Percentiles rank a stretch among this genome's conserved stretches.
These are phyloP conservation scores for Girardinichthys multiradiatus DNA, from an alignment of 2,113 vertebrate species.

Conservation along the genomic window DNA sequence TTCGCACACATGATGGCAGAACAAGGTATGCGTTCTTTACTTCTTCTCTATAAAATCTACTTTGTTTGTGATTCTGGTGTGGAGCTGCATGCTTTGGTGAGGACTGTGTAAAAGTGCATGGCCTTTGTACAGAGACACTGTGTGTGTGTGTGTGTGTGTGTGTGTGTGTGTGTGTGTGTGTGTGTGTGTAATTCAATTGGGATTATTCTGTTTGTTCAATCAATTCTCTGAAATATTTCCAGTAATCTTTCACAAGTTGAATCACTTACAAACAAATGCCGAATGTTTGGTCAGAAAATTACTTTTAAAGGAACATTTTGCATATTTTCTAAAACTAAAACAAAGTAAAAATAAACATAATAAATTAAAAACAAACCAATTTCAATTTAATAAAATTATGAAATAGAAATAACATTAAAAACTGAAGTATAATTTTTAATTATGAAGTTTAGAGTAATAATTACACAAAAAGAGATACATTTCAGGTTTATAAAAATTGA, in stretches of 20 bases:
- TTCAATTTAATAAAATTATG: neutral
- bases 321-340: neutral
- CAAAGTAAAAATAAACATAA: no score
- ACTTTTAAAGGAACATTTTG: neutral
- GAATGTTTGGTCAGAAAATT: no score
- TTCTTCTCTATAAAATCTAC: conserved; percentile 18
- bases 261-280: neutral
- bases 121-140: neutral
- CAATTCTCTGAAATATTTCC: no score
- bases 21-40: conserved; percentile 89
- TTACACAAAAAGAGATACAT: no score
- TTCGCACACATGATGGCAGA: conserved; percentile 96
- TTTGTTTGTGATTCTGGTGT: conserved; percentile 22
- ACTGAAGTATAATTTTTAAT: no score
- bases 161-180: no score
- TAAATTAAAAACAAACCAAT: neutral
- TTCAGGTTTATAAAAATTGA: no score
- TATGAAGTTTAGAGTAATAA: no score
- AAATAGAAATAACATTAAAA: no score
- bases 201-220: no score
- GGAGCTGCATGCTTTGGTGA: conserved; percentile 4
- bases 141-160: neutral
- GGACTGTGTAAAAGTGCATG: conserved; percentile 4
- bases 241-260: neutral
- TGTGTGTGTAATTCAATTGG: no score